These are phyloP conservation scores for Aspidiotus rigidus DNA, from an alignment of 2,888 invertebrate genomes.

Conservation along the genomic window DNA sequence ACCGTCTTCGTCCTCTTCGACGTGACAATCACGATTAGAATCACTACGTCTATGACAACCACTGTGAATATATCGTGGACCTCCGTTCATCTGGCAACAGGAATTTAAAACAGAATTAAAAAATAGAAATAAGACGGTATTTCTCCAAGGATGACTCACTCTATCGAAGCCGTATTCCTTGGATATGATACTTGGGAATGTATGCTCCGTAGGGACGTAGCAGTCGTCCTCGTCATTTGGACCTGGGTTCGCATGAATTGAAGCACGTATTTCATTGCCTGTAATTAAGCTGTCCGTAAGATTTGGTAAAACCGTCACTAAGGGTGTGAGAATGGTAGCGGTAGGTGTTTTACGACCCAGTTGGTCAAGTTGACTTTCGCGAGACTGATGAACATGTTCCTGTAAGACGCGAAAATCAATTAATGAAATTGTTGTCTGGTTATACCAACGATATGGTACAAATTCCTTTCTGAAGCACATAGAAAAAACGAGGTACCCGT, in stretches of 20 bases:
- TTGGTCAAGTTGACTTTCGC: conserved; percentile 67
- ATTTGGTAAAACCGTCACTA: conserved; percentile 33
- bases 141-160: background rate
- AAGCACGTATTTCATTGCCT: conserved; percentile 32
- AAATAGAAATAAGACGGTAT: too few species aligned
- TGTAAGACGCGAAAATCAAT: conserved; percentile 40
- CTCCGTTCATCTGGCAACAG: conserved; percentile 27
- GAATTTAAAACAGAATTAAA: background rate
- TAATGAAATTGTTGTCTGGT: background rate
- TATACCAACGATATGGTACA: background rate
- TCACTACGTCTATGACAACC: conserved; percentile 6
- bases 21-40: conserved; percentile 17
- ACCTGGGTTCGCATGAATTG: conserved; percentile 16
- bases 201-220: conserved; percentile 35
- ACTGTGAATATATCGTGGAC: conserved; percentile 12
- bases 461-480: too few species aligned
- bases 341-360: conserved; percentile 47
- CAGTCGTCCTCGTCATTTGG: conserved; percentile 29
- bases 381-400: conserved; percentile 68
- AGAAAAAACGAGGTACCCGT: too few species aligned
- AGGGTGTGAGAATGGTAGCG: conserved; percentile 35
- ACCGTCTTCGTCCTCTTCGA: conserved; percentile 37
- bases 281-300: conserved; percentile 34
- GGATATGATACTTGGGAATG: conserved; percentile 23
- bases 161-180: conserved; percentile 24